Percentiles rank a stretch among this genome's conserved stretches.
Evolutionary conservation across 2,113 vertebrate genomes (phyloP).

Genomic region (Oncorhynchus keta): DNA sequence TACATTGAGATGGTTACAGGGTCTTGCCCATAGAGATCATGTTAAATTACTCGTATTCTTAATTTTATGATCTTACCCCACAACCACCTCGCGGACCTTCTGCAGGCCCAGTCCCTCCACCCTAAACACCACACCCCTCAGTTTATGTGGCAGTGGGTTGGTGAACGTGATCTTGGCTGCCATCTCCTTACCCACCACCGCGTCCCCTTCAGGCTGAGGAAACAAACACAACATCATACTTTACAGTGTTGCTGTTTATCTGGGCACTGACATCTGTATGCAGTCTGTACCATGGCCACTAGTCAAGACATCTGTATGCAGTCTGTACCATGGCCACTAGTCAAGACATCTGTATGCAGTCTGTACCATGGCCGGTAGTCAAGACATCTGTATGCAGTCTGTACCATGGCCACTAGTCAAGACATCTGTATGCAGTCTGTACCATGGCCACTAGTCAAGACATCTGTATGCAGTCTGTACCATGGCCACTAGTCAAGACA

Average conservation of each 20-base stretch:
- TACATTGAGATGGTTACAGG: too few species aligned
- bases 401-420: too few species aligned
- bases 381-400: too few species aligned
- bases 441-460: background rate
- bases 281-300: too few species aligned
- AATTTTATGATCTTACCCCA: constrained; percentile 76
- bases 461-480: background rate
- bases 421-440: too few species aligned
- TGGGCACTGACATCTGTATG: background rate
- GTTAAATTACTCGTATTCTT: background rate
- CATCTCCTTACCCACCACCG: constrained; percentile 81
- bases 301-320: background rate
- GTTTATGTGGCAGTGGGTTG: constrained; percentile 79
- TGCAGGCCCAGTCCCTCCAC: constrained; percentile 87
- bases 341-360: too few species aligned
- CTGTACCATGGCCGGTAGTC: too few species aligned
- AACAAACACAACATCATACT: background rate
- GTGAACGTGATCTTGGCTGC: constrained; percentile 85
- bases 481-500: background rate
- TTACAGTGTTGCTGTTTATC: background rate
- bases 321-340: too few species aligned
- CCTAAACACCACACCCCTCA: constrained; percentile 77
- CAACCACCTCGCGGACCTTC: constrained; percentile 76
- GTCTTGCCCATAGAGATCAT: too few species aligned
- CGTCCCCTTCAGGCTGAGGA: constrained; percentile 78